phyloP scores from a whole-genome alignment of 2,113 vertebrate species.

The Muntiacus reevesi region DNA sequence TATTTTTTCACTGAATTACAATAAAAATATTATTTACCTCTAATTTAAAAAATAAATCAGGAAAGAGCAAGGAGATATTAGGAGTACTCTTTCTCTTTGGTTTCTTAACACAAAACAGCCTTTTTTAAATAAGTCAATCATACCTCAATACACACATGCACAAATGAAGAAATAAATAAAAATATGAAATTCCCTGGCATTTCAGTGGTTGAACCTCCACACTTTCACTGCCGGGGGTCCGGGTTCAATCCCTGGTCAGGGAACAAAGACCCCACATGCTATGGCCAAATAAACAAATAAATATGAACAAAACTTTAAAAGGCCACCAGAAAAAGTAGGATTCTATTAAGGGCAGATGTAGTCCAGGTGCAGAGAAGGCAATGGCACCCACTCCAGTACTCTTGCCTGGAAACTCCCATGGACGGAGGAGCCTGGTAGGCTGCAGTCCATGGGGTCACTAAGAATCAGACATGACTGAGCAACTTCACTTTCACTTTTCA shows the following conservation, averaged over 20 bases:
- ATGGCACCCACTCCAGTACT: no score
- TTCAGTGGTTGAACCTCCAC: neutral
- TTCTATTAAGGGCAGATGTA: neutral
- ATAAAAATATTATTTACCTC: neutral
- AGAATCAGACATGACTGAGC: no score
- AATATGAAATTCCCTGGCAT: neutral
- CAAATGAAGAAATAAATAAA: neutral
- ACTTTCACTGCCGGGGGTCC: neutral
- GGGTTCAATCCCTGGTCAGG: neutral
- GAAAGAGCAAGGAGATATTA: neutral
- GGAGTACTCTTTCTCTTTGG: constrained; percentile 69
- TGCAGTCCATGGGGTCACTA: no score
- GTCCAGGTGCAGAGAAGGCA: no score
- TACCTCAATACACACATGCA: neutral
- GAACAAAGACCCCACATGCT: neutral
- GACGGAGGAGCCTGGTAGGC: no score
- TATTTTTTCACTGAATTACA: neutral
- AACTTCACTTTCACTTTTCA: no score
- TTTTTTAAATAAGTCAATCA: neutral
- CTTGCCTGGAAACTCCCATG: no score
- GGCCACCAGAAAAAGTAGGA: neutral
- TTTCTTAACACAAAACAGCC: constrained; percentile 62
- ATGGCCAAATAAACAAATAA: neutral
- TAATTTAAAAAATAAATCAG: constrained; percentile 7
- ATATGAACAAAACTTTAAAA: neutral